Base-by-base conservation (phyloP, 1,140 invertebrate genomes). In the Macrosteles quadrilineatus region DNA sequence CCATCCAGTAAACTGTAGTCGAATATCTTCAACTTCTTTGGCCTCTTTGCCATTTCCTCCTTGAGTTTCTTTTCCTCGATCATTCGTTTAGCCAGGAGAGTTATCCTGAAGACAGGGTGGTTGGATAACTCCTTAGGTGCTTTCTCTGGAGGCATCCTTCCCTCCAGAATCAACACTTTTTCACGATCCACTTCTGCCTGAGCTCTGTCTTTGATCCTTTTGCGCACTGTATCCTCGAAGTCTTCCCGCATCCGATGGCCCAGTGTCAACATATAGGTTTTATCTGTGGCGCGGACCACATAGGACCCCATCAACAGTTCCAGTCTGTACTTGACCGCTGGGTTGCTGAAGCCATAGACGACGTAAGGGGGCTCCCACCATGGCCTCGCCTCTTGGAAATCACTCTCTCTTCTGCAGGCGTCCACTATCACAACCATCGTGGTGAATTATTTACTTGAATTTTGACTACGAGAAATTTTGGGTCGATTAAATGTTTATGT, bases 301-400 rank as follows among this genome's bases (percentile, higher is more conserved):
- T 87, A 88, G 23, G 82, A 85, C 31, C 86, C 87, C 87, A 88
- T 88, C n/a, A 88, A 77, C 73, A 83, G 81, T 77, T 89, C 87
- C 55, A 89, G 77, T 31, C 83, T 81, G 21, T 85, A 83, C 57
- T 82, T 80, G 23, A 87, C 85, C 70, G 80, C 79, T 30, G 83
- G 83, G 74, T 85, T 77, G 73, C 81, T 83, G 74, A 87, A 87
- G 73, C 85, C 86, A 75, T 45, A 78, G 77, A 64, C 17, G 3
- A 43, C 62, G 32, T 64, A 64, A 9, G 30, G 30, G 11, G n/a
- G 30, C 23, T 64, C 30, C 36, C 62, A 64, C 30, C 30, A 64
- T 2, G 36, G 36, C 12, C 36, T 4, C 3, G 23, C n/a, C 21
- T 36, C 62, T 19, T 64, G 36, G 9, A 11, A 2, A 21, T 43